These are phyloP conservation scores for Antechinus flavipes DNA, from an alignment of 2,113 vertebrate genomes.

Conservation along the genomic window DNA sequence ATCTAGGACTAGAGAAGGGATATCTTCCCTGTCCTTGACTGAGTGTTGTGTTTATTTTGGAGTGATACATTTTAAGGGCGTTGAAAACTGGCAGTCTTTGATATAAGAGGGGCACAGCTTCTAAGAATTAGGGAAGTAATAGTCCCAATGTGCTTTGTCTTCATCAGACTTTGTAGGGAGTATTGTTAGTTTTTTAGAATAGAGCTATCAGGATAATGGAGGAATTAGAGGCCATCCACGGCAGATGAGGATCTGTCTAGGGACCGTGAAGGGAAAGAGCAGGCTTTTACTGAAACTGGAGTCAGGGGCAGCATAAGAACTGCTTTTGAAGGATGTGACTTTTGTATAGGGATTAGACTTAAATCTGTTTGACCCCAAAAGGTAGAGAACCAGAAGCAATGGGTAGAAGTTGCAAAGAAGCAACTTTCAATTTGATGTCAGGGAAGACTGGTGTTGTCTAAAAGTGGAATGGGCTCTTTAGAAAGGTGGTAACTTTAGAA, in stretches of 20 bases:
- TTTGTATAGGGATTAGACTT: not conserved
- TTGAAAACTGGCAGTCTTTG: not conserved
- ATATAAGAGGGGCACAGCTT: not conserved
- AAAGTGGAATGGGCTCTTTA: not conserved
- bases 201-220: not conserved
- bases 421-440: not conserved
- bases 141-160: not conserved
- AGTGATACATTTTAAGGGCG: not conserved
- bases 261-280: not conserved
- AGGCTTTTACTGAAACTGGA: not conserved
- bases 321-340: not conserved
- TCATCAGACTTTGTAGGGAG: not conserved
- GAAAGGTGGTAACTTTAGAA: not conserved
- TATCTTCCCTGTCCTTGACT: not conserved
- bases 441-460: not conserved
- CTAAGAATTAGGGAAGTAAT: not conserved
- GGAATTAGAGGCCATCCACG: not conserved
- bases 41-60: not conserved
- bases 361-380: not conserved
- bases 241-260: not conserved
- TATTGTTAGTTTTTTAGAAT: not conserved
- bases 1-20: not conserved
- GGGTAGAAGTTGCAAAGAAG: not conserved
- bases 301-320: not conserved
- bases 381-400: not conserved